Percentiles rank a stretch among this genome's conserved stretches.
Evolutionary conservation across 2,888 invertebrate genomes (phyloP).

Genomic region (Unio pictorum): DNA sequence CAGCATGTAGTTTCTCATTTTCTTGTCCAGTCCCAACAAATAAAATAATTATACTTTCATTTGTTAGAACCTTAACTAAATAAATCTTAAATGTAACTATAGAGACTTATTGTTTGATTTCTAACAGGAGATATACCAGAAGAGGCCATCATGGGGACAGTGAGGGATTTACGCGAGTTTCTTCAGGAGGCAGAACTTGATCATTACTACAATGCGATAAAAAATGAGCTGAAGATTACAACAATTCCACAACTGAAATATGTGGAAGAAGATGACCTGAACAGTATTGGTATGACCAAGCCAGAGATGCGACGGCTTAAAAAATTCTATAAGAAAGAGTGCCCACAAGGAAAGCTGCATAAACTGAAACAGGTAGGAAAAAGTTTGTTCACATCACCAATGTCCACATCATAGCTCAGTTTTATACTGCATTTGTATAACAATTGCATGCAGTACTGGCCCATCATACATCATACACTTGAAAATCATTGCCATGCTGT

Average conservation of each 20-base stretch:
- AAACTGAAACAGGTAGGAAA: conserved; percentile 85
- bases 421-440: no score
- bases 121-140: conserved; percentile 5
- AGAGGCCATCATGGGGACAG: conserved; percentile 46
- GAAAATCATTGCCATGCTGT: no score
- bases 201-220: conserved; percentile 86
- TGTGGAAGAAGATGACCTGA: conserved; percentile 92
- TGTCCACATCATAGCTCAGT: no score
- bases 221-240: conserved; percentile 85
- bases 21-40: no score
- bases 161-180: conserved; percentile 80
- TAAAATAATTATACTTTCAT: no score
- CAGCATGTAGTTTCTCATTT: no score
- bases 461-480: no score
- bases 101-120: neutral
- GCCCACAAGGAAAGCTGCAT: conserved; percentile 91
- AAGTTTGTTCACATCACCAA: no score
- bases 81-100: no score
- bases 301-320: conserved; percentile 95
- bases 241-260: conserved; percentile 81
- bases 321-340: conserved; percentile 94
- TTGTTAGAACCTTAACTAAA: no score
- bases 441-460: no score
- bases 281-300: conserved; percentile 91
- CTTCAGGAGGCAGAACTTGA: conserved; percentile 94